Evolutionary conservation across 2,888 invertebrate species (phyloP).

Genomic region (Drosophila ustulata): DNA sequence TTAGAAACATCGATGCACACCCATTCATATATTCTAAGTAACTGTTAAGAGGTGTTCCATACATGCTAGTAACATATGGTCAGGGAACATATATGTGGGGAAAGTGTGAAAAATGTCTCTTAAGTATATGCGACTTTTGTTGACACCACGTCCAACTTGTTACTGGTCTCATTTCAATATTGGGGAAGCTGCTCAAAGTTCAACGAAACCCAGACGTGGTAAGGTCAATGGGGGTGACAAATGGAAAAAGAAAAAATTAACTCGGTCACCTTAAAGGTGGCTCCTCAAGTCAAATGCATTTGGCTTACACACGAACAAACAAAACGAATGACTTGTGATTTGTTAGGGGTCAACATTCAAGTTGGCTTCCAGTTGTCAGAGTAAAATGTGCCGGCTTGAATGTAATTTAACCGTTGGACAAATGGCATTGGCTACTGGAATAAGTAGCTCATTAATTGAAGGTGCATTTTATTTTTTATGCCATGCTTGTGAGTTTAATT

Average conservation of each 20-base stretch:
- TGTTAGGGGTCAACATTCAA: slow-evolving; percentile 5
- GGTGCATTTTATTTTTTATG: neutral
- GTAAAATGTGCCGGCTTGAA: slow-evolving; percentile 12
- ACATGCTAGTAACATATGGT: neutral
- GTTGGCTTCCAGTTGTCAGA: slow-evolving; percentile 14
- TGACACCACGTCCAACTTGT: slow-evolving; percentile 74
- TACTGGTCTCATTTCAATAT: slow-evolving; percentile 66
- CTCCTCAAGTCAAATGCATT: slow-evolving; percentile 15
- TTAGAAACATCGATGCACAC: slow-evolving; percentile 24
- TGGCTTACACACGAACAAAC: slow-evolving; percentile 3
- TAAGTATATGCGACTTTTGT: slow-evolving; percentile 54
- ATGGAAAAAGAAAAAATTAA: slow-evolving; percentile 21
- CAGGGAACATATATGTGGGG: neutral
- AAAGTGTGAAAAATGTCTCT: slow-evolving; percentile 7
- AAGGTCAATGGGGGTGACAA: slow-evolving; percentile 56
- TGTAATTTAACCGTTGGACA: slow-evolving; percentile 32
- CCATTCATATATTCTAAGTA: slow-evolving; percentile 16
- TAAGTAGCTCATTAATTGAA: slow-evolving; percentile 36
- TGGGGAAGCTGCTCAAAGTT: slow-evolving; percentile 37
- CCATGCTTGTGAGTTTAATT: slow-evolving; percentile 24
- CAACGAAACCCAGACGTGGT: neutral
- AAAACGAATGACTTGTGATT: slow-evolving; percentile 24
- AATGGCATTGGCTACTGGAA: neutral
- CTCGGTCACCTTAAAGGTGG: slow-evolving; percentile 30
- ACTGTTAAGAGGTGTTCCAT: slow-evolving; percentile 16